phyloP scores from a whole-genome alignment of 2,113 vertebrate species.

The Oxygymnocypris stewartii region DNA sequence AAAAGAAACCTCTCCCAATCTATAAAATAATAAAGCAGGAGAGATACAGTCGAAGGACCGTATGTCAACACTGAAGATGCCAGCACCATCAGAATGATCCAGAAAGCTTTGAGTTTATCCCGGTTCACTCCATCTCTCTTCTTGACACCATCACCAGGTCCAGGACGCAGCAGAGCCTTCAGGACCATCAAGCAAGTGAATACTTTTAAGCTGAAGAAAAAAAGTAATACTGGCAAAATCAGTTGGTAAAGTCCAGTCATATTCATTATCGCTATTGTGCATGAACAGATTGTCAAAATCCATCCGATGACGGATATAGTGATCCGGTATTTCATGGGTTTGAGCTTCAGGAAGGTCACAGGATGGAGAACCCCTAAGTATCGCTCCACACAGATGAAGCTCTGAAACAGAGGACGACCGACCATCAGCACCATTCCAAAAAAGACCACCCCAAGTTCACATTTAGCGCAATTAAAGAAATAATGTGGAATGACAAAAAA shows the following conservation, averaged over 20 bases:
- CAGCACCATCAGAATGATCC: conserved; percentile 32
- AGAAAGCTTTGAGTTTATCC: conserved; percentile 46
- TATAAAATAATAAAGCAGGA: conserved; percentile 23
- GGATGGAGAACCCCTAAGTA: too few relatives aligned
- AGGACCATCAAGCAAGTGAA: conserved; percentile 41
- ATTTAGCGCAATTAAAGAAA: neutral
- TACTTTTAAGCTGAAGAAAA: conserved; percentile 4
- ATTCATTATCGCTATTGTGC: neutral
- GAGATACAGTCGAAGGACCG: neutral
- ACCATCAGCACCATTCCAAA: too few relatives aligned
- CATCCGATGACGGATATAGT: too few relatives aligned
- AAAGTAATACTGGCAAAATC: neutral
- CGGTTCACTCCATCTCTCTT: neutral
- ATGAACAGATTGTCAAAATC: neutral
- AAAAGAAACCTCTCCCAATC: neutral
- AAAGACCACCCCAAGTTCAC: neutral
- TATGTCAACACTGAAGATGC: conserved; percentile 14
- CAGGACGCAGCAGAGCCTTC: conserved; percentile 29
- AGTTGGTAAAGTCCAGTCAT: neutral
- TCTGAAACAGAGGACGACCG: too few relatives aligned
- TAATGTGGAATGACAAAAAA: neutral
- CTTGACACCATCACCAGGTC: neutral
- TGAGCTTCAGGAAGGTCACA: too few relatives aligned
- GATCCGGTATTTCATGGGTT: too few relatives aligned
- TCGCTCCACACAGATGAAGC: too few relatives aligned